These are phyloP conservation scores for Heterochromis multidens DNA, from an alignment of 2,113 vertebrate genomes.

Conservation along the genomic window DNA sequence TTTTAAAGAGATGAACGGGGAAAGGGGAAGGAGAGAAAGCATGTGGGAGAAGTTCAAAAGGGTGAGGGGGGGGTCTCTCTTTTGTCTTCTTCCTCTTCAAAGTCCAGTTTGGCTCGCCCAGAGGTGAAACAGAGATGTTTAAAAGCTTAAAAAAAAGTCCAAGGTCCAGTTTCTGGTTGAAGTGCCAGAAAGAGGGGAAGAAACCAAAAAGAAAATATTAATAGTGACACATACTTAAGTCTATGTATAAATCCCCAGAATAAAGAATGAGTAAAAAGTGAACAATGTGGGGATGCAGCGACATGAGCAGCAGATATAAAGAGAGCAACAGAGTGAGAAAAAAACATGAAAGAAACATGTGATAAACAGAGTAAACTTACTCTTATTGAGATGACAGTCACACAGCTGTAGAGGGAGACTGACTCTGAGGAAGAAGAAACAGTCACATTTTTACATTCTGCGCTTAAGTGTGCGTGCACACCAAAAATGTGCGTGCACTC, in stretches of 20 bases:
- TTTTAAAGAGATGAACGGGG: background rate
- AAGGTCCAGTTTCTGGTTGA: constrained; percentile 32
- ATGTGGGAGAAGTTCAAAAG: constrained; percentile 25
- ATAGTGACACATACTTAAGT: background rate
- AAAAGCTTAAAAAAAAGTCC: background rate
- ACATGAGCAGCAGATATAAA: background rate
- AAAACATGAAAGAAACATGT: background rate
- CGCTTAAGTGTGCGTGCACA: background rate
- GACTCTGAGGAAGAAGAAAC: constrained; percentile 47
- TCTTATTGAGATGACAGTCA: constrained; percentile 33
- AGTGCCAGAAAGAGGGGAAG: background rate
- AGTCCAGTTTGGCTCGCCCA: constrained; percentile 28
- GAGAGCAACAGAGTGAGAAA: background rate
- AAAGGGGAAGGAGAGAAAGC: background rate
- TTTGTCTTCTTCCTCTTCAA: constrained; percentile 6
- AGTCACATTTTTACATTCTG: constrained; percentile 27
- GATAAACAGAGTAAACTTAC: constrained; percentile 37
- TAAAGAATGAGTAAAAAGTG: background rate
- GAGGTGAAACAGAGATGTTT: constrained; percentile 20
- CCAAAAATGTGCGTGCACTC: background rate
- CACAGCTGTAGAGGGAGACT: constrained; percentile 68
- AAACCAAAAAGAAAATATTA: background rate
- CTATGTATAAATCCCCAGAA: background rate
- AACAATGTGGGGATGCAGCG: background rate
- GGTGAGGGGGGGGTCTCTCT: background rate